Conservation (phyloP, 30 jellyfish, hydroid and myxozoan species). For the Cassiopea xamachana region DNA sequence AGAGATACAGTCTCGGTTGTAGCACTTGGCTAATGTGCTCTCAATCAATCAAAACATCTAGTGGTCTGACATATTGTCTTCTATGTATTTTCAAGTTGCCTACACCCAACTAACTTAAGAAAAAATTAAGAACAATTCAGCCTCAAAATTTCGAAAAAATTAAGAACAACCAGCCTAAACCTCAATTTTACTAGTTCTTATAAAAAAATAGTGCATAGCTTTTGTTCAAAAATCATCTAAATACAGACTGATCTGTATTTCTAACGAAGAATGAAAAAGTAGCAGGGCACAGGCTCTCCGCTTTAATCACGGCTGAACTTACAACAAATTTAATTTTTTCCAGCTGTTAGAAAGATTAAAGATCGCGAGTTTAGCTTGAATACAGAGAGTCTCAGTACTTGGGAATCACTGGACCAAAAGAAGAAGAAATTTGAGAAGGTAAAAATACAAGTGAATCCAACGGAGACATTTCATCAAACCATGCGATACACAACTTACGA, state of each 20-base stretch:
- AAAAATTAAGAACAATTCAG: no score
- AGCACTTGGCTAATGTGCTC: no score
- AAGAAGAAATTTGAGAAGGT: conserved; percentile 53
- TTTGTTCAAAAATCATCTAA: no score
- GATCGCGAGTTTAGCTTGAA: conserved; percentile 80
- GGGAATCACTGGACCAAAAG: conserved; percentile 76
- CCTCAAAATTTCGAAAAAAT: no score
- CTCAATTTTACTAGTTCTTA: no score
- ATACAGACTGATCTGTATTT: not conserved
- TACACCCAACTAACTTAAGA: no score
- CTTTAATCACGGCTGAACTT: not conserved
- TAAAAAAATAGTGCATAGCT: no score
- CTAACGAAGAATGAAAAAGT: not conserved
- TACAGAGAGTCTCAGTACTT: conserved; percentile 50
- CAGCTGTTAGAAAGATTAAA: conserved; percentile 77
- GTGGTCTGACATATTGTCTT: no score
- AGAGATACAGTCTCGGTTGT: no score
- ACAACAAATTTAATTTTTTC: not conserved
- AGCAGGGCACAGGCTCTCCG: not conserved
- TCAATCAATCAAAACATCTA: no score
- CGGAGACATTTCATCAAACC: not conserved
- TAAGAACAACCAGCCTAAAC: no score
- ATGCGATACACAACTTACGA: conserved; percentile 80
- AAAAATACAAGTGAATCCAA: conserved; percentile 26
- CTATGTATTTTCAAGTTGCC: no score